Conservation (phyloP, 2,888 invertebrate species). For the Lomographa bimaculata region DNA sequence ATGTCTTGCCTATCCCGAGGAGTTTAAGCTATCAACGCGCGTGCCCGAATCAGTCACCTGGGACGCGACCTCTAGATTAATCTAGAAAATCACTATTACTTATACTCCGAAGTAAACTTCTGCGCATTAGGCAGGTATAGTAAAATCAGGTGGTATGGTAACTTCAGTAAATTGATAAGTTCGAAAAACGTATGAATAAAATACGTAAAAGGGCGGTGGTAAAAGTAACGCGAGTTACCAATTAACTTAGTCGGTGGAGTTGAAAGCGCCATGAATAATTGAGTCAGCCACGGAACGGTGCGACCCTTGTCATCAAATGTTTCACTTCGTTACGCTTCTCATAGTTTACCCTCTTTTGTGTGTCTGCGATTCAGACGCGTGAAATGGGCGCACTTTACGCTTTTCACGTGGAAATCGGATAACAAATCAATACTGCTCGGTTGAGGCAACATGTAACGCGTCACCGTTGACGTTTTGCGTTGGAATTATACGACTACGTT, state of each 20-base stretch:
- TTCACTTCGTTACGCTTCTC: slow-evolving; percentile 60
- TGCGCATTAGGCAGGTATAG: no score
- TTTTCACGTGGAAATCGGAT: slow-evolving; percentile 17
- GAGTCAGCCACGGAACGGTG: slow-evolving; percentile 42
- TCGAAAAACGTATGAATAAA: no score
- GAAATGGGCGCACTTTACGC: slow-evolving; percentile 16
- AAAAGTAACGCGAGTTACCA: slow-evolving; percentile 54
- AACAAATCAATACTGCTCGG: slow-evolving; percentile 7
- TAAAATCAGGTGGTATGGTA: no score
- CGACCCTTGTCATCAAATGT: slow-evolving; percentile 66
- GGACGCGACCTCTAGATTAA: no score
- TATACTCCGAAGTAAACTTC: no score
- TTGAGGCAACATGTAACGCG: not conserved
- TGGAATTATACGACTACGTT: no score
- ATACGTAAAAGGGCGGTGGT: slow-evolving; percentile 50
- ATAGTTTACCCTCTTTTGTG: slow-evolving; percentile 53
- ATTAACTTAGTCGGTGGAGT: slow-evolving; percentile 62
- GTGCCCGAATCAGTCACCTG: no score
- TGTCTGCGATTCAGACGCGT: slow-evolving; percentile 26
- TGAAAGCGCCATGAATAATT: slow-evolving; percentile 73
- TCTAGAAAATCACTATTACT: no score
- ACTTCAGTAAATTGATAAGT: no score
- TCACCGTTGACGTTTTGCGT: not conserved
- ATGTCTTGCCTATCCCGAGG: no score
- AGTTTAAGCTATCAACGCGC: no score